These are phyloP conservation scores for Tauraco hartlaubi DNA, from an alignment of 2,797 vertebrate species.

Conservation along the genomic window DNA sequence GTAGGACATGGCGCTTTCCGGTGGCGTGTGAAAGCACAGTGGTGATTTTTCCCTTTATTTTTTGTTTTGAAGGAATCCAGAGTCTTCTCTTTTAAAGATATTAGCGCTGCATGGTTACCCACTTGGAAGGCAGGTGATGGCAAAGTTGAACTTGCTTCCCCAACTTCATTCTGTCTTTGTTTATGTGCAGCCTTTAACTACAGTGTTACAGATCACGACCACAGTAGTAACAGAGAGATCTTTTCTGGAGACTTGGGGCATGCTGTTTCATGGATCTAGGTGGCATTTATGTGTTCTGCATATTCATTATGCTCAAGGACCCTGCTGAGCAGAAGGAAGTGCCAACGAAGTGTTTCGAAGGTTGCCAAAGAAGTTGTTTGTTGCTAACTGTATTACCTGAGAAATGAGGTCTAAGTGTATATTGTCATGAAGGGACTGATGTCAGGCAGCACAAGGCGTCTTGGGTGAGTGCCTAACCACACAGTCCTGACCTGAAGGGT, in stretches of 20 bases:
- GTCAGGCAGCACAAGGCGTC: not conserved
- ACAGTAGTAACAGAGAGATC: not conserved
- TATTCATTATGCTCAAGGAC: not conserved
- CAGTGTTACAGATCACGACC: accelerated
- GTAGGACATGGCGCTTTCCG: not conserved
- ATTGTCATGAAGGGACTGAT: not conserved
- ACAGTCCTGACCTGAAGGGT: not conserved
- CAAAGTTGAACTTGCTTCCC: not conserved
- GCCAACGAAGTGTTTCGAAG: not conserved
- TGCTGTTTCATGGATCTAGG: not conserved
- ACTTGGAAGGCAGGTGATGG: not conserved
- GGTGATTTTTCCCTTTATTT: not conserved
- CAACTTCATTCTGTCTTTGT: not conserved
- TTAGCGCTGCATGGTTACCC: not conserved
- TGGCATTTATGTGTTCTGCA: not conserved
- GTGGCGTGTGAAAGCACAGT: accelerated
- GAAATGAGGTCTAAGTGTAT: not conserved
- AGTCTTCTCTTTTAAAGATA: not conserved
- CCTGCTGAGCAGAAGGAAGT: not conserved
- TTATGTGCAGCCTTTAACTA: not conserved
- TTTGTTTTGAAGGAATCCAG: not conserved
- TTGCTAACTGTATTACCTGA: not conserved
- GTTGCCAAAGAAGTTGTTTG: not conserved
- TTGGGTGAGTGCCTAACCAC: not conserved
- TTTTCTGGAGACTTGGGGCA: not conserved